Percentiles rank a stretch among this genome's conserved stretches.
Conservation (phyloP, 2,113 vertebrate species). For the Zeus faber region DNA sequence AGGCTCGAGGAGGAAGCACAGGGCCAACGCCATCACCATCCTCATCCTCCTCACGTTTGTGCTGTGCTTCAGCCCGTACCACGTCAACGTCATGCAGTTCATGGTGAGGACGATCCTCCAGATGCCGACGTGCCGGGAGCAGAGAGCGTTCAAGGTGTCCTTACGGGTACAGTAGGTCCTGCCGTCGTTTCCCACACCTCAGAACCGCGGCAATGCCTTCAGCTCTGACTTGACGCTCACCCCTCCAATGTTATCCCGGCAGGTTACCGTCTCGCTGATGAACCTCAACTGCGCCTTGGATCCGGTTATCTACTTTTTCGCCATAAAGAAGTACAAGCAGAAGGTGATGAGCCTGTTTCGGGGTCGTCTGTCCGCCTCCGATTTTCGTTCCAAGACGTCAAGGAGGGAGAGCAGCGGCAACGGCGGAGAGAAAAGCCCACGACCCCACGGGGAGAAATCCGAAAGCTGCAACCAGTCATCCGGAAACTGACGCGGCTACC, state of each 20-base stretch:
- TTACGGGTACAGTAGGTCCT: no score
- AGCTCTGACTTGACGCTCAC: neutral
- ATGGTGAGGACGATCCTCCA: conserved; percentile 68
- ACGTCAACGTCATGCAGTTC: conserved; percentile 81
- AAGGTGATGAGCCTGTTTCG: conserved; percentile 78
- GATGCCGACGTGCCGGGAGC: conserved; percentile 65
- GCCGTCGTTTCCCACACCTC: no score
- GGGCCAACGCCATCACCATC: conserved; percentile 76
- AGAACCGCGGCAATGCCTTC: no score
- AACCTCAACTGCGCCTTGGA: conserved; percentile 85
- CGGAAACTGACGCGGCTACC: no score
- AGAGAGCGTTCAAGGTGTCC: conserved; percentile 76
- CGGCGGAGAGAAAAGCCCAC: conserved; percentile 45
- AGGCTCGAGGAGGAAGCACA: conserved; percentile 61
- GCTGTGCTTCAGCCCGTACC: conserved; percentile 82
- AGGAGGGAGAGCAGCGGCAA: conserved; percentile 78
- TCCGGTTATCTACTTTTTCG: conserved; percentile 86
- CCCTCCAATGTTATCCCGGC: conserved; percentile 25
- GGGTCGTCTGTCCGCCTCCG: conserved; percentile 59
- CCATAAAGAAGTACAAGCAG: conserved; percentile 80
- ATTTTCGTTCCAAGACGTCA: conserved; percentile 63
- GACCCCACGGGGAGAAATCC: no score
- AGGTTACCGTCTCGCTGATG: conserved; percentile 81
- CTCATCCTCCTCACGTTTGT: conserved; percentile 76
- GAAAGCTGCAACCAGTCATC: no score